phyloP scores from a whole-genome alignment of 35 echinoderm and acorn worm genomes.

The Amphiura filiformis region DNA sequence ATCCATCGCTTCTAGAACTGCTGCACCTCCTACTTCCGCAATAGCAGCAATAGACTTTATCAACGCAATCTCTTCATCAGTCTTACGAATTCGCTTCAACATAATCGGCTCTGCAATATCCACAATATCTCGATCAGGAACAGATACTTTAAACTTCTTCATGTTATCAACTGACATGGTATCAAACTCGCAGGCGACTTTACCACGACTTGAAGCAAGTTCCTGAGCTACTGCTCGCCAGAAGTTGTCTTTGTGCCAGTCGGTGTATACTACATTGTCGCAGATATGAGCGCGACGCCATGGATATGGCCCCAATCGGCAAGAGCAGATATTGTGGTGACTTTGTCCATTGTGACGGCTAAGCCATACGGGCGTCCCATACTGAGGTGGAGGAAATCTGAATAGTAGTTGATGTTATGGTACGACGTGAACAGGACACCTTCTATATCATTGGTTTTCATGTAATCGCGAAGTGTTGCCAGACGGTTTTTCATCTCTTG shows the following conservation, averaged over 20 bases:
- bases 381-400: slow-evolving; percentile 76
- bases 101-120: slow-evolving; percentile 81
- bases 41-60: slow-evolving; percentile 81
- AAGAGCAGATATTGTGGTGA: slow-evolving; percentile 56
- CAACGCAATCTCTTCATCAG: slow-evolving; percentile 74
- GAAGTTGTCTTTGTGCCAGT: slow-evolving; percentile 91
- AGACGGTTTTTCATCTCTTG: slow-evolving; percentile 69
- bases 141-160: slow-evolving; percentile 56
- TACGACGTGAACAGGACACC: slow-evolving; percentile 81
- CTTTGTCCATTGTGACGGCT: slow-evolving; percentile 78
- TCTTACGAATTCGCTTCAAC: slow-evolving; percentile 80
- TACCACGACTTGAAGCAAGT: slow-evolving; percentile 9
- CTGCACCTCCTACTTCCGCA: slow-evolving; percentile 68
- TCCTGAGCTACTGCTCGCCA: slow-evolving; percentile 64
- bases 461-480: slow-evolving; percentile 49
- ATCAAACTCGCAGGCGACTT: slow-evolving; percentile 63
- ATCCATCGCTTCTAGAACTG: slow-evolving; percentile 60
- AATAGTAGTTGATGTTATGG: slow-evolving; percentile 91
- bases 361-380: slow-evolving; percentile 83
- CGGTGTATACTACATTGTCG: slow-evolving; percentile 74
- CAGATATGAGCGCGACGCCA: slow-evolving; percentile 60
- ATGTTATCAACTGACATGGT: slow-evolving; percentile 65
- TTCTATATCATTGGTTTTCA: slow-evolving; percentile 57
- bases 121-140: slow-evolving; percentile 46
- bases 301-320: slow-evolving; percentile 81